Evolutionary conservation across 2,113 vertebrate species (phyloP).

Genomic region (Paradoxurus hermaphroditus): DNA sequence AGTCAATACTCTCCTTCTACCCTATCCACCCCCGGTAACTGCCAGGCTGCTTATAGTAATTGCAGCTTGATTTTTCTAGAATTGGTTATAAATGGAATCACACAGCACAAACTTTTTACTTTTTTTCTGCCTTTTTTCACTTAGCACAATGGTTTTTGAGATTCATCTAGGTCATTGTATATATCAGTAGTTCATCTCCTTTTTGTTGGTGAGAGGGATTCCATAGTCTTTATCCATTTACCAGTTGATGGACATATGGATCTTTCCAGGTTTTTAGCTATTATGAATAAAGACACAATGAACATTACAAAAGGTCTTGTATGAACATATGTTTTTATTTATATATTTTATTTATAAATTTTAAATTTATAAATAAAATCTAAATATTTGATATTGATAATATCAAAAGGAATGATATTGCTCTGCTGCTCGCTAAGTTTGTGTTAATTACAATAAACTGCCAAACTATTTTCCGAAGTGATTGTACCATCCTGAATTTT

Average conservation of each 20-base stretch:
- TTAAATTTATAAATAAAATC: no score
- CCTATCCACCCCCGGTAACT: not conserved
- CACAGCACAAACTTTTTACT: not conserved
- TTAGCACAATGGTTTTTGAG: not conserved
- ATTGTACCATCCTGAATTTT: not conserved
- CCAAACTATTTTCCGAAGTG: not conserved
- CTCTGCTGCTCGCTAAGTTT: not conserved
- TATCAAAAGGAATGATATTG: not conserved
- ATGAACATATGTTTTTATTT: not conserved
- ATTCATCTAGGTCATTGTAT: not conserved
- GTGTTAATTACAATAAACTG: not conserved
- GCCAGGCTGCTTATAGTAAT: not conserved
- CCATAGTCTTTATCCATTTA: not conserved
- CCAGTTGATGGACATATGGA: not conserved
- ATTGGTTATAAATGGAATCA: not conserved
- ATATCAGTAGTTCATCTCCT: not conserved
- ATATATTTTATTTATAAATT: no score
- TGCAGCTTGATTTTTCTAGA: not conserved
- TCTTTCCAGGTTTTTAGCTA: not conserved
- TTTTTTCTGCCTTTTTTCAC: not conserved
- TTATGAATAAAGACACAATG: not conserved
- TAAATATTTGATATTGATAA: no score
- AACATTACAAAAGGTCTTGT: not conserved
- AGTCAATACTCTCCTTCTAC: not conserved
- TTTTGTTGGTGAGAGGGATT: not conserved